A percentile compares a stretch with the other conserved stretches of the same genome.
Conservation (phyloP, 2,797 vertebrate species). For the Crax fasciolata region DNA sequence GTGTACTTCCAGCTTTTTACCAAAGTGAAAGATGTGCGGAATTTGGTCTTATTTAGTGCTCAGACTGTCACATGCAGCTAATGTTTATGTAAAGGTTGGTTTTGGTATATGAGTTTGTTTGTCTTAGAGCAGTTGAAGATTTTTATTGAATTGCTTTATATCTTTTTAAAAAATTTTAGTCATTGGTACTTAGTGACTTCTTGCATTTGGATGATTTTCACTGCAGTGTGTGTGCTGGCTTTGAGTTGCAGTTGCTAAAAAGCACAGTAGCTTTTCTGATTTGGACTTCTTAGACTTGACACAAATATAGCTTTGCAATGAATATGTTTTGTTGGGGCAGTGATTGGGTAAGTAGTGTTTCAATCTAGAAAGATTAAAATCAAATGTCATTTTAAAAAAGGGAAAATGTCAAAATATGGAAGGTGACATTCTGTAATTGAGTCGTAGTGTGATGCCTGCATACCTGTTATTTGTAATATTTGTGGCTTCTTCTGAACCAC, state of each 20-base stretch:
- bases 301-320: constrained; percentile 4
- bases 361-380: constrained; percentile 36
- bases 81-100: neutral
- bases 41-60: neutral
- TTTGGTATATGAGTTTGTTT: neutral
- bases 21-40: neutral
- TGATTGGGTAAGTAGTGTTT: constrained; percentile 58
- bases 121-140: neutral
- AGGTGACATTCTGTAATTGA: constrained; percentile 77
- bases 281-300: constrained; percentile 8
- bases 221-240: neutral
- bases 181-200: neutral
- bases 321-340: constrained; percentile 24
- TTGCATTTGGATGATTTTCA: neutral
- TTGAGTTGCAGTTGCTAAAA: neutral
- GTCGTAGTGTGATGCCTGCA: constrained; percentile 48
- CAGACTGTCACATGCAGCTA: neutral
- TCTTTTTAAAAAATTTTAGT: neutral
- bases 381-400: constrained; percentile 55
- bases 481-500: constrained; percentile 65
- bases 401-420: constrained; percentile 64
- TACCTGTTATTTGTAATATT: constrained; percentile 73
- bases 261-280: neutral
- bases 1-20: neutral
- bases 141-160: neutral